Base-by-base conservation (phyloP, 2,113 vertebrate genomes). In the Myxocyprinus asiaticus region DNA sequence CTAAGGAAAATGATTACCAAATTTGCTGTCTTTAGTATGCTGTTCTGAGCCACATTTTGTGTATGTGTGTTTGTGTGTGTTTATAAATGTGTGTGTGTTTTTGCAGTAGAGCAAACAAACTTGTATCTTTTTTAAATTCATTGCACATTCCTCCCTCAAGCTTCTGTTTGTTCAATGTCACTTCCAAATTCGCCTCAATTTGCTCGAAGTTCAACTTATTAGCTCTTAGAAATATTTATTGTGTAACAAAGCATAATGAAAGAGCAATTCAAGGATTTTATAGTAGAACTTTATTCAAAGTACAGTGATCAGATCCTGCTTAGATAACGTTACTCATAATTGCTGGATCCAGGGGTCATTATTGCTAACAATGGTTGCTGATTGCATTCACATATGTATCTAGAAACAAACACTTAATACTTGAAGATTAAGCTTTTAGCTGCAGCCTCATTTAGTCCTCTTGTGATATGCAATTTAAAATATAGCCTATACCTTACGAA, bases 261-360 rank as follows among this genome's bases (percentile, higher is more conserved):
- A 33, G 22, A 33, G 22, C 22, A 59, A 75, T 22, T 75, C 17
- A 33, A 9, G 3, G 4, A 63, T 75, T 63, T 33, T 50, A 51
- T 63, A 63, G 10, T 5, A 17, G 61, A 51, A 15, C 55, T 47
- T 65, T 44, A 53, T 48, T 64, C 3, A 53, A 42, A 65, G 62
- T 9, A 65, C 48, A 43, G 62, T 14, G 22, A 65, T 76, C 73
- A 65, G 4, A 76, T 63, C 71, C 45, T 3, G 0, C 48, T 63
- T 62, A 9, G 44, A 4, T 42, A 53, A 17, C 7, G 48, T 63
- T 61, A 47, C 44, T 9, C 43, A 50, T 74, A 63, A 74, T 63
- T 74, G 45, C 45, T 10, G 62, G 50, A 53, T 65, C 14, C 48
- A 64, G 59, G 62, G 22, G 74, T 76, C 74, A 76, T 53, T 53